Conservation (phyloP, 2,888 invertebrate genomes). For the Spisula subtruncata region DNA sequence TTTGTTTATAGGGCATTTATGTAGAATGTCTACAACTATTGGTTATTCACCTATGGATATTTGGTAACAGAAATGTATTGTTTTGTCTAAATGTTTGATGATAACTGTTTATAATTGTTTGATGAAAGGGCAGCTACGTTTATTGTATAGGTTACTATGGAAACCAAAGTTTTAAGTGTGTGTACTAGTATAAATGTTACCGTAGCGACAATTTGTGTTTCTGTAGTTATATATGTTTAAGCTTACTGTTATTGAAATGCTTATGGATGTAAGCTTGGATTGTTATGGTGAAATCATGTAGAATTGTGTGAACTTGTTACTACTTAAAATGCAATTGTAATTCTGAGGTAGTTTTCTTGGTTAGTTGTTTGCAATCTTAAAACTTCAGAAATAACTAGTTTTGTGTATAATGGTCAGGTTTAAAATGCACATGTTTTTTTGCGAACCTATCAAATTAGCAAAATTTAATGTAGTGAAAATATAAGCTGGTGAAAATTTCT, state of each 20-base stretch:
- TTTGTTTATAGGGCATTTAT: too few species aligned
- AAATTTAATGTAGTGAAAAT: too few species aligned
- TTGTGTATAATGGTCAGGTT: neutral
- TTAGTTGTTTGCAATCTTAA: too few species aligned
- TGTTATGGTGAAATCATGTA: neutral
- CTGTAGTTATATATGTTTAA: neutral
- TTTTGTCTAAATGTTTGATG: neutral
- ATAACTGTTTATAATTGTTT: neutral
- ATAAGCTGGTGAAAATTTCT: too few species aligned
- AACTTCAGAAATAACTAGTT: too few species aligned
- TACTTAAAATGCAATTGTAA: too few species aligned
- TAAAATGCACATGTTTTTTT: too few species aligned
- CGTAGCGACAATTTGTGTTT: neutral
- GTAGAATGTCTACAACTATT: too few species aligned
- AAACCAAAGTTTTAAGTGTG: neutral
- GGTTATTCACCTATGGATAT: too few species aligned
- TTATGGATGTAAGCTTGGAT: neutral
- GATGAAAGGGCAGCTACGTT: constrained; percentile 9
- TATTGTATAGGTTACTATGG: constrained; percentile 13
- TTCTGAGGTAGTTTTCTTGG: too few species aligned
- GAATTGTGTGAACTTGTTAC: too few species aligned
- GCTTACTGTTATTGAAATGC: neutral
- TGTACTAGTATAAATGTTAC: neutral
- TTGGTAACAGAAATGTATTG: neutral
- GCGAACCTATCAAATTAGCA: too few species aligned